Percentiles rank a stretch among this genome's conserved stretches.
Evolutionary conservation across 2,113 vertebrate genomes (phyloP).

Genomic region (Leptobrachium leishanense): DNA sequence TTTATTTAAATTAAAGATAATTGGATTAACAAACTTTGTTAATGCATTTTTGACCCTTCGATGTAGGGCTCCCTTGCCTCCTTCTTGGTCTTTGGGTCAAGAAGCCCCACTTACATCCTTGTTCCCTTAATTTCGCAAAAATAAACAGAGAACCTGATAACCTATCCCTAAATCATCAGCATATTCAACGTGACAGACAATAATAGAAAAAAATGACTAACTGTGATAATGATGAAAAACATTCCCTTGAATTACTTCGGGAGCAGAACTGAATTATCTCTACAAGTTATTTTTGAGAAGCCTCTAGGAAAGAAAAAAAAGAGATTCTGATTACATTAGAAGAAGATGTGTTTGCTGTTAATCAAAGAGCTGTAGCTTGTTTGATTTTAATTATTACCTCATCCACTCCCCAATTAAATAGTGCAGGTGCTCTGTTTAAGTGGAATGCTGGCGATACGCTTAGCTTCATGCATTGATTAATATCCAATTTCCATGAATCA

Average conservation of each 20-base stretch:
- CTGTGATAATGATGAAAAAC: too few relatives aligned
- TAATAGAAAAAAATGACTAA: too few relatives aligned
- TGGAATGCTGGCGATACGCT: constrained; percentile 36
- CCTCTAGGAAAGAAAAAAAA: constrained; percentile 21
- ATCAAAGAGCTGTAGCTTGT: constrained; percentile 46
- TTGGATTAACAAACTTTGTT: too few relatives aligned
- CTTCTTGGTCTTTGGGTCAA: too few relatives aligned
- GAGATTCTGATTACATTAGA: constrained; percentile 42
- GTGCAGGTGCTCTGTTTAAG: constrained; percentile 44
- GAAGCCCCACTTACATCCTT: too few relatives aligned
- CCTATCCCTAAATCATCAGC: too few relatives aligned
- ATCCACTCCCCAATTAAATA: constrained; percentile 40
- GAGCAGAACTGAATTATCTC: neutral
- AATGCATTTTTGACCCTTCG: too few relatives aligned
- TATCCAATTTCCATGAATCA: constrained; percentile 47
- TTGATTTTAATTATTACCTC: constrained; percentile 50
- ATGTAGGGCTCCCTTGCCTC: too few relatives aligned
- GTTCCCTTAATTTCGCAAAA: too few relatives aligned
- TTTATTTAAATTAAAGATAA: too few relatives aligned
- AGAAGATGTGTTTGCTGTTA: constrained; percentile 44
- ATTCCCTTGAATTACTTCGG: neutral
- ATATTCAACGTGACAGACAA: too few relatives aligned
- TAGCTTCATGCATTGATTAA: constrained; percentile 47
- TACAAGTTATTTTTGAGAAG: constrained; percentile 29
- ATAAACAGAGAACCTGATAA: too few relatives aligned